Evolutionary conservation across 2,113 vertebrate species (phyloP).

Genomic region (Tyrannus savana): DNA sequence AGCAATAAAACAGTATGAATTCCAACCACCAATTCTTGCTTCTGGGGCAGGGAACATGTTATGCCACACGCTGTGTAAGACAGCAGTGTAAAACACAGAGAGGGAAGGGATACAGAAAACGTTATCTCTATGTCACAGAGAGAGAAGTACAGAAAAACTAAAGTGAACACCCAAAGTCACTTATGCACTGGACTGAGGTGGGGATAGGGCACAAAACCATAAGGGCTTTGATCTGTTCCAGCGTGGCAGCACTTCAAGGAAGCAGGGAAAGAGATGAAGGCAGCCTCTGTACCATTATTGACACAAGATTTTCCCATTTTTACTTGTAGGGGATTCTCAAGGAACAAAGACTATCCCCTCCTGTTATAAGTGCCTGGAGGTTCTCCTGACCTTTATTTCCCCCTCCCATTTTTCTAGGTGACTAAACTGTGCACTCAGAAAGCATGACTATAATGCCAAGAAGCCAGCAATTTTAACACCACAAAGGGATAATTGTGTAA

Average conservation of each 20-base stretch:
- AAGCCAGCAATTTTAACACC: constrained; percentile 3
- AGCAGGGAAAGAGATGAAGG: neutral
- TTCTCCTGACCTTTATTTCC: neutral
- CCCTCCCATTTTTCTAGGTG: constrained; percentile 14
- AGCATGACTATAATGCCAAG: neutral
- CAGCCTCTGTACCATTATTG: neutral
- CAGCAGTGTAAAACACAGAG: neutral
- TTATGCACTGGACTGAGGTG: neutral
- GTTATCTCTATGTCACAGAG: neutral
- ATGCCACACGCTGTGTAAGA: too few relatives aligned
- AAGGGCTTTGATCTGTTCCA: neutral
- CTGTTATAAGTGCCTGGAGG: neutral
- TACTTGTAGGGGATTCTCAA: neutral
- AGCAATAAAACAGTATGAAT: neutral
- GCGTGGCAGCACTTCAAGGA: neutral
- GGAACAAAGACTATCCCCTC: neutral
- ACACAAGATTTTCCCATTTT: neutral
- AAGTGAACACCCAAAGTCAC: neutral
- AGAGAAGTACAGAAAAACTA: neutral
- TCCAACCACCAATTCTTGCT: neutral
- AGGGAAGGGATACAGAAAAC: neutral
- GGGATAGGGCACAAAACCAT: neutral
- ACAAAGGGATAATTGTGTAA: neutral
- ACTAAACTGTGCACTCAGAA: constrained; percentile 9
- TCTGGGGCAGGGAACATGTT: neutral